phyloP scores from a whole-genome alignment of 2,113 vertebrate genomes.

The Gadus chalcogrammus region DNA sequence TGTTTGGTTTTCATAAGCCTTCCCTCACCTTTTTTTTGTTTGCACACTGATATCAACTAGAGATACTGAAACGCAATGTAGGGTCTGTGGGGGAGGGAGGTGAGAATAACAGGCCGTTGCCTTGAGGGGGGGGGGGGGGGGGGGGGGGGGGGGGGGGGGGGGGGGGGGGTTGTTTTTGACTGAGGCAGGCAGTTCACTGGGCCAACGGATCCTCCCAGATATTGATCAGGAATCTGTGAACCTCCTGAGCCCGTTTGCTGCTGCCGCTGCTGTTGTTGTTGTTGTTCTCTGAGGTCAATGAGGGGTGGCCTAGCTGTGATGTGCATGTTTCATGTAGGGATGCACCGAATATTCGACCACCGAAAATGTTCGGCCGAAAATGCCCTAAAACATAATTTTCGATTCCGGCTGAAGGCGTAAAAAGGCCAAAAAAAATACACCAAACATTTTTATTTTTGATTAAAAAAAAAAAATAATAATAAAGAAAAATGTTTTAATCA shows the following conservation, averaged over 20 bases:
- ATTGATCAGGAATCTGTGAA: constrained; percentile 30
- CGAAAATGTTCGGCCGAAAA: too few relatives aligned
- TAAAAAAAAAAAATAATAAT: too few relatives aligned
- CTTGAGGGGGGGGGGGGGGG: background rate
- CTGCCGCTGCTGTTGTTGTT: background rate
- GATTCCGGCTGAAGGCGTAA: too few relatives aligned
- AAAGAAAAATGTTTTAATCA: too few relatives aligned
- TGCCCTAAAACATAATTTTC: too few relatives aligned
- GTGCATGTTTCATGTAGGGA: too few relatives aligned
- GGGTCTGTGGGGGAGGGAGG: too few relatives aligned
- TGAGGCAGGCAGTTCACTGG: background rate
- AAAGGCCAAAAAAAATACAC: too few relatives aligned
- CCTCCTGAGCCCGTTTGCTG: background rate
- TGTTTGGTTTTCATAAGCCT: background rate
- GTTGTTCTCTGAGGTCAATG: background rate
- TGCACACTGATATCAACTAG: background rate
- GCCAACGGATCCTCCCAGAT: background rate
- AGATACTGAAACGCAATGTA: too few relatives aligned
- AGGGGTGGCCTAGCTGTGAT: too few relatives aligned
- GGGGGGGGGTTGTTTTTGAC: background rate
- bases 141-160: background rate
- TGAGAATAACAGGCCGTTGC: background rate
- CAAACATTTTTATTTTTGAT: too few relatives aligned
- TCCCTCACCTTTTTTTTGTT: background rate
- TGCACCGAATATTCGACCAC: too few relatives aligned